These are phyloP conservation scores for Grantiella picta DNA, from an alignment of 2,113 vertebrate species.

Conservation along the genomic window DNA sequence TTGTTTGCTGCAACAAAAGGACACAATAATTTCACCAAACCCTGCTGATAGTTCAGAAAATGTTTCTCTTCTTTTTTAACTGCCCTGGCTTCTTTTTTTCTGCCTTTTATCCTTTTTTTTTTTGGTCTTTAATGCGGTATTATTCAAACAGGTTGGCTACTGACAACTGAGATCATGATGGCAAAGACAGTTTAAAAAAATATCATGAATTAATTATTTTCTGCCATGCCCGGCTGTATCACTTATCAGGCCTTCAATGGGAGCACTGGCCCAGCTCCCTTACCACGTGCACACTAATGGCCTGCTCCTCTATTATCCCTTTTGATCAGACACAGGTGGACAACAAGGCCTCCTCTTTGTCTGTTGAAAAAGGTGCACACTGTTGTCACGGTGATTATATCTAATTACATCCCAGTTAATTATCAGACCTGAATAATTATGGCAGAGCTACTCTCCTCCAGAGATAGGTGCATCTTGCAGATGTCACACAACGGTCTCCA, in stretches of 20 bases:
- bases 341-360: conserved; percentile 64
- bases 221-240: conserved; percentile 46
- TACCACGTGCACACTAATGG: conserved; percentile 55
- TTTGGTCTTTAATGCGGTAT: neutral
- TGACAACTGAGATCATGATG: conserved; percentile 46
- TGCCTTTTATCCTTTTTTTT: too few species aligned
- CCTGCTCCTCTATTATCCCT: conserved; percentile 57
- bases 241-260: conserved; percentile 60
- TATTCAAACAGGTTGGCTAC: conserved; percentile 45
- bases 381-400: conserved; percentile 75
- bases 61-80: neutral
- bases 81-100: neutral
- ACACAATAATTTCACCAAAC: conserved; percentile 3
- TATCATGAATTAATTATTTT: conserved; percentile 72
- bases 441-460: conserved; percentile 36
- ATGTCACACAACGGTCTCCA: conserved; percentile 19
- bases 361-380: conserved; percentile 66
- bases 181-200: conserved; percentile 42
- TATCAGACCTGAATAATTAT: conserved; percentile 74
- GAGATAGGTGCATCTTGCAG: conserved; percentile 64
- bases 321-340: conserved; percentile 73
- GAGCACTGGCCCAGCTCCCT: conserved; percentile 49
- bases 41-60: conserved; percentile 12
- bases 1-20: conserved; percentile 30
- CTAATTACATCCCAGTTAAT: conserved; percentile 78